Conservation (phyloP, 2,888 invertebrate species). For the Limnephilus marmoratus region DNA sequence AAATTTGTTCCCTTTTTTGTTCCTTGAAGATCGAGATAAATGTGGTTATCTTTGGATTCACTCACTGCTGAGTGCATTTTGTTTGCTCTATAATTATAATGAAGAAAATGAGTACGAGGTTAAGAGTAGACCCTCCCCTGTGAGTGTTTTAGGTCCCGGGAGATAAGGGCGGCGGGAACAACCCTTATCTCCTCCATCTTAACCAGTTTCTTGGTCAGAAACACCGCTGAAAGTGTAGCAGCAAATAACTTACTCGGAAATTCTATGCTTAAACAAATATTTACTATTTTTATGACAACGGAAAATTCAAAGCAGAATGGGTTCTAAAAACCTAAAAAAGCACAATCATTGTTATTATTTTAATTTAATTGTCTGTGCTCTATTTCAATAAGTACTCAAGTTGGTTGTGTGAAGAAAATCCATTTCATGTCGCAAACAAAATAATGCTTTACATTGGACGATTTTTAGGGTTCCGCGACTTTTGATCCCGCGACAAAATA, state of each 20-base stretch:
- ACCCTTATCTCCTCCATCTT: conserved; percentile 36
- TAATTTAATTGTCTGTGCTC: background rate
- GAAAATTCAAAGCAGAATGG: background rate
- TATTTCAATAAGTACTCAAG: background rate
- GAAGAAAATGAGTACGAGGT: background rate
- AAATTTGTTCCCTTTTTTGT: background rate
- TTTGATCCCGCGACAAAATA: too few species aligned
- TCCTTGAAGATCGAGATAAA: background rate
- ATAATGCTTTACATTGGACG: background rate
- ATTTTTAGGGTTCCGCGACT: background rate
- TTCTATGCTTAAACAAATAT: background rate
- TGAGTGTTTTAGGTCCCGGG: conserved; percentile 36
- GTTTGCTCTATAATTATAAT: conserved; percentile 10
- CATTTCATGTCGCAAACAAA: background rate
- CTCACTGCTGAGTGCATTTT: background rate
- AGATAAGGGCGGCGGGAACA: conserved; percentile 33
- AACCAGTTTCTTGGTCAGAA: conserved; percentile 26
- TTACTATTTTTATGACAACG: background rate
- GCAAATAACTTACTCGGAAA: background rate
- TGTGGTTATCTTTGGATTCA: background rate
- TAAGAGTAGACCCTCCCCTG: conserved; percentile 19
- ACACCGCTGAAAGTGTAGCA: background rate
- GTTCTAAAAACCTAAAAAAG: background rate
- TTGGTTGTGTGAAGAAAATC: background rate
- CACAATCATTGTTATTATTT: background rate